Evolutionary conservation across 1,140 invertebrate species (phyloP), one percentile per base, ranked within the genome.

Genomic region (Sminthurides bifidus): DNA sequence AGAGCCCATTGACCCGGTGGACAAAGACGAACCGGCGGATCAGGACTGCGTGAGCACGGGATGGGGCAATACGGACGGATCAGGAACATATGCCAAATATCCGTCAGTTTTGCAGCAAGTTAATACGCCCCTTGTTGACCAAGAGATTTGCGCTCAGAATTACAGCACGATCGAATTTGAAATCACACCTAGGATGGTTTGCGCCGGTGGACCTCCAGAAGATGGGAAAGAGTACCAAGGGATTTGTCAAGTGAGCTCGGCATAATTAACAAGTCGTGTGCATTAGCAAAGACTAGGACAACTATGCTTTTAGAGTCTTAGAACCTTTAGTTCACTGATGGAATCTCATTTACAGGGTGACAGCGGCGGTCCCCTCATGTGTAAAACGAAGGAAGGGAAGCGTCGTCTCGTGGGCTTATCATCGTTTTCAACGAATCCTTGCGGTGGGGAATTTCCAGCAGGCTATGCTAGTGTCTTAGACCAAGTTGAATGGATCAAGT

Each of bases 401-500:
- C 6, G 17, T 6, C 6, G 41, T 10, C 41, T 43, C 24, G 41
- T 43, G 6, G 41, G 41, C 41, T 17, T 43, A 10, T 6, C 41
- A 10, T 43, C 41, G 6, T 43, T 43, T 43, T 43, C 41, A 8
- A 43, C 41, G 6, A 19, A 43, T 43, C 41, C 41, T 21, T 43
- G 41, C 41, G 41, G 6, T 21, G 41, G 41, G 17, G 41, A 43
- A 21, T 43, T 43, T 23, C 41, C 41, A 14, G 41, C 41, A 10
- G 41, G 41, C 41, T 43, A 43, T 21, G 10, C 41, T 21, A 6
- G 21, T 6, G 41, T 43, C 8, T 14, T 8, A 10, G 6, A 43
- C n/a, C 15, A 10, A 10, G 15, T 43, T 21, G 15, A 6, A 6
- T 43, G 70, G 67, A 37, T 48, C 33, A 46, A 6, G 8, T 8